Percentiles rank a stretch among this genome's conserved stretches.
phyloP scores from a whole-genome alignment of 2,113 vertebrate genomes.

The Heptranchias perlo region DNA sequence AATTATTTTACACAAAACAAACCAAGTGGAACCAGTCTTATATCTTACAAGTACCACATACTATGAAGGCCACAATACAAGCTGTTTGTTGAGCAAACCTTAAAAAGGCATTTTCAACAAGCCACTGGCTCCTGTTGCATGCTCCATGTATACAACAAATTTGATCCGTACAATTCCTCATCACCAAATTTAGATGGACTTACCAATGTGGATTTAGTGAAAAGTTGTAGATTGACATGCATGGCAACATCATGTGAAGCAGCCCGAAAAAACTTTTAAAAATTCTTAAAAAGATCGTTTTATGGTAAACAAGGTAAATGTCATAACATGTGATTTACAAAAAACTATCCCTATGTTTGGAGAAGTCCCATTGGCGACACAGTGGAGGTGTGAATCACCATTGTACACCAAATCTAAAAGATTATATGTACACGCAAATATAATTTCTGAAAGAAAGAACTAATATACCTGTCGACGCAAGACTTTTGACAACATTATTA shows the following conservation, averaged over 20 bases:
- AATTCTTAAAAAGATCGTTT: not conserved
- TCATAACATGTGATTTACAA: not conserved
- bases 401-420: not conserved
- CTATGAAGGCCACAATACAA: not conserved
- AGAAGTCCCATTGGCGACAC: not conserved
- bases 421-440: not conserved
- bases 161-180: not conserved
- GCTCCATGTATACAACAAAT: not conserved
- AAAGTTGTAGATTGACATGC: not conserved
- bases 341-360: not conserved
- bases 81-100: not conserved
- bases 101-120: constrained; percentile 1
- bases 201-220: not conserved
- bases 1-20: not conserved
- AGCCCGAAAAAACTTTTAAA: not conserved
- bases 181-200: not conserved
- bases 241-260: not conserved
- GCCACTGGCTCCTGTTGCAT: not conserved
- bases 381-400: not conserved
- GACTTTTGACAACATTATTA: not conserved
- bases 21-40: not conserved
- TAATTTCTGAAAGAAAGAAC: not conserved
- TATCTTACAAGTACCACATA: not conserved
- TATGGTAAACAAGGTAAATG: not conserved
- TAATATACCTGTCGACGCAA: not conserved